A percentile compares a stretch with the other conserved stretches of the same genome.
Evolutionary conservation across 2,888 invertebrate species (phyloP).

Genomic region (Xanthia icteritia): DNA sequence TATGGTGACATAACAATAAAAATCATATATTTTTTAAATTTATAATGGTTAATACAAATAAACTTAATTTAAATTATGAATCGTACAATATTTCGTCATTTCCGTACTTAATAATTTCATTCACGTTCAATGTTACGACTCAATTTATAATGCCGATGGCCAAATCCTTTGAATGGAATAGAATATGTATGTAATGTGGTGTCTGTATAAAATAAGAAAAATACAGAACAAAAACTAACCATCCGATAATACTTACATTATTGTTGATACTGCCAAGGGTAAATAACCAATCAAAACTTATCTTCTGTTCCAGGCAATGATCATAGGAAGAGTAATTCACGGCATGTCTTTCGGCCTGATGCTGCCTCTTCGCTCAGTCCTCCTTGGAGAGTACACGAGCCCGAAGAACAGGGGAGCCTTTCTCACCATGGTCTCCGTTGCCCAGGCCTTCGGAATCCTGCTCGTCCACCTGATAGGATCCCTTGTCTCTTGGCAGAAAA

Average conservation of each 20-base stretch:
- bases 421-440: conserved; percentile 90
- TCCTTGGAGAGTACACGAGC: conserved; percentile 90
- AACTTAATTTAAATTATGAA: not conserved
- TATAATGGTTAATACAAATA: not conserved
- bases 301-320: conserved; percentile 71
- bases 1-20: not conserved
- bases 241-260: not conserved
- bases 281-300: not conserved
- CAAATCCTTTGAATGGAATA: not conserved
- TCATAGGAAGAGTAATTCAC: conserved; percentile 77
- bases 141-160: too few species aligned
- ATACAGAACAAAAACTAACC: not conserved
- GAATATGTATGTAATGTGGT: not conserved
- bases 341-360: conserved; percentile 89
- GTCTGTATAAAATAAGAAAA: not conserved
- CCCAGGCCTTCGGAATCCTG: conserved; percentile 91
- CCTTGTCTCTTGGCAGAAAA: conserved; percentile 88
- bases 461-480: conserved; percentile 91
- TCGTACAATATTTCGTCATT: not conserved
- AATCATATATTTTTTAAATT: too few species aligned
- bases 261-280: not conserved
- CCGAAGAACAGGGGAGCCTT: conserved; percentile 91
- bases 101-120: not conserved
- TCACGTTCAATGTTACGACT: not conserved
- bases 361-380: conserved; percentile 85